These are phyloP conservation scores for Struthio camelus DNA, from an alignment of 2,113 vertebrate genomes.

Conservation along the genomic window DNA sequence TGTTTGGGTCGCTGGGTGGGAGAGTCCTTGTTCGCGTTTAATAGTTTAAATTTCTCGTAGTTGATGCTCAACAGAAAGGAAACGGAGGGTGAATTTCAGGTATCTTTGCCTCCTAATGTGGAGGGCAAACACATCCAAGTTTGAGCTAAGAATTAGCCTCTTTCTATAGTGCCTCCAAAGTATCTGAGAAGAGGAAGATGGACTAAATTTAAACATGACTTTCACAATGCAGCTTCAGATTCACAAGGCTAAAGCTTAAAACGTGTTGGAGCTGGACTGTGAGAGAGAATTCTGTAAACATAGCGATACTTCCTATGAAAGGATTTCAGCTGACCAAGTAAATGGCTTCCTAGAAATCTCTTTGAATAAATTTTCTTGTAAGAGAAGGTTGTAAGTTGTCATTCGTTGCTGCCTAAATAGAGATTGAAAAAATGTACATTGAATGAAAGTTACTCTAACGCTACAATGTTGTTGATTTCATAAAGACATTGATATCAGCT, in stretches of 20 bases:
- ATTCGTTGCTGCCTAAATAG: not conserved
- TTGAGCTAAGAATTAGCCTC: not conserved
- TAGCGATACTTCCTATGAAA: not conserved
- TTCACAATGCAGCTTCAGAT: conserved; percentile 2
- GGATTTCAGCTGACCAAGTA: not conserved
- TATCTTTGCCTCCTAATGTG: not conserved
- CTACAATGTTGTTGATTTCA: not conserved
- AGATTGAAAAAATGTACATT: not conserved
- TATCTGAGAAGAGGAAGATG: not conserved
- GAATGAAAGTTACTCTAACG: not conserved
- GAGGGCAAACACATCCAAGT: not conserved
- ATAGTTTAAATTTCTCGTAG: not conserved
- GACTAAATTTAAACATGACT: not conserved
- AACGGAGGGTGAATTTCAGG: not conserved
- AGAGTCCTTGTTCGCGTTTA: not conserved
- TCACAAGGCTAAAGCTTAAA: not conserved
- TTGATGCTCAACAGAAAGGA: not conserved
- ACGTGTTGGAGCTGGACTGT: not conserved
- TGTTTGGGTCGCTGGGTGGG: not conserved
- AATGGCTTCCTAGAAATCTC: not conserved
- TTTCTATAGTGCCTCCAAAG: not conserved
- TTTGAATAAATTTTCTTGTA: not conserved
- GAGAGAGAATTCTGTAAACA: not conserved
- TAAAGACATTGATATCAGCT: not conserved
- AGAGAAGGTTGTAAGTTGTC: not conserved